Conservation (phyloP, 2,113 vertebrate species). For the Kryptolebias marmoratus region DNA sequence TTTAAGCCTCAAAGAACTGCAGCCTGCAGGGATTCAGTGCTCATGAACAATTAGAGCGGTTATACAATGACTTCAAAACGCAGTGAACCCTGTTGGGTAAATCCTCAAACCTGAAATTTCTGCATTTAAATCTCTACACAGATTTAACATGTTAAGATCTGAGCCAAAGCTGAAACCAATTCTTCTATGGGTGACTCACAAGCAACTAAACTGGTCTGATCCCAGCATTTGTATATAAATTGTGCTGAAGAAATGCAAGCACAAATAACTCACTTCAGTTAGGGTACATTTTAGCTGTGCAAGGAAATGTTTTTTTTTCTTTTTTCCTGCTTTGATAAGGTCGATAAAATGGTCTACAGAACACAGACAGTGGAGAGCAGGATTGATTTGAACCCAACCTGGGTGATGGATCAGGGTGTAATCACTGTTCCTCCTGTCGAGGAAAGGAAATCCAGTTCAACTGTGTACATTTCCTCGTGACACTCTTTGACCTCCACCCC, state of each 20-base stretch:
- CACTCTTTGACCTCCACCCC: slow-evolving; percentile 41
- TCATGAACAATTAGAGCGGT: neutral
- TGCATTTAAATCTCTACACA: neutral
- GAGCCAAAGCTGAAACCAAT: neutral
- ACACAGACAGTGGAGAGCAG: slow-evolving; percentile 5
- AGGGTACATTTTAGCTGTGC: neutral
- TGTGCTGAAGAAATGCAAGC: neutral
- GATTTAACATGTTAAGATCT: neutral
- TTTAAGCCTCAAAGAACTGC: neutral
- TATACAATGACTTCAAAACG: neutral
- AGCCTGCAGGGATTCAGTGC: neutral
- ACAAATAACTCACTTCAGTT: neutral
- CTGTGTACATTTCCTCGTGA: slow-evolving; percentile 8
- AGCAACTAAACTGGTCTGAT: neutral
- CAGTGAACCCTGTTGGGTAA: neutral
- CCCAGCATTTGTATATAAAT: neutral
- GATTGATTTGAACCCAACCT: slow-evolving; percentile 23
- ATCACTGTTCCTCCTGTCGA: slow-evolving; percentile 11
- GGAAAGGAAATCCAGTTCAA: slow-evolving; percentile 5
- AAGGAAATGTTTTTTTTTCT: neutral
- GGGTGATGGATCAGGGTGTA: slow-evolving; percentile 39
- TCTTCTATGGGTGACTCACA: neutral
- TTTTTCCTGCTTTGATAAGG: neutral
- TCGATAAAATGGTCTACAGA: neutral
- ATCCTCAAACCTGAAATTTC: neutral